Evolutionary conservation across 1,140 invertebrate genomes (phyloP), one percentile per base, ranked within the genome.

Genomic region (Bombus confusus): DNA sequence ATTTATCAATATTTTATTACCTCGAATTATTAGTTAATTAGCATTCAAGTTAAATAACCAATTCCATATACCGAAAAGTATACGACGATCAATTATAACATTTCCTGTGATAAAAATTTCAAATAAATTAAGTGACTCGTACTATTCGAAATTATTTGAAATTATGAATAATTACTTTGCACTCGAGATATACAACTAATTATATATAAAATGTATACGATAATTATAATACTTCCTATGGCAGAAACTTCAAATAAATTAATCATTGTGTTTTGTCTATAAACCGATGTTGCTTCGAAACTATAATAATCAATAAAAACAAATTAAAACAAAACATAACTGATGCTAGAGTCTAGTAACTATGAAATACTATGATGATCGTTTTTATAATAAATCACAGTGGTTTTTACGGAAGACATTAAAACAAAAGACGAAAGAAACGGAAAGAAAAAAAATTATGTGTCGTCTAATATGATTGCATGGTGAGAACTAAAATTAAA

Each of bases 211-310:
- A 22, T n/a, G 4, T 28, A 66, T 22, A 75, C 22, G 25, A 74
- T 9, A 57, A 72, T 72, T 72, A 18, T 34, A 62, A 62, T 8
- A 31, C n/a, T 34, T 52, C 25, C 64, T 62, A 72, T 59, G 28
- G 57, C 5, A 28, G 59, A 31, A 57, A 52, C 25, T 15, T 57
- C 3, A 25, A 41, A 69, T 28, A 84, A 64, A 84, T 59, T 43
- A 84, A 71, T 78, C 57, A 71, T 52, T 37, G 76, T 57, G 71
- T 68, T 66, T 68, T 78, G 37, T 77, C 43, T 47, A 69, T 18
- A 64, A 74, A 62, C 8, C 13, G 13, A 68, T 57, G 34, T 47
- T 37, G 9, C 31, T 34, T 69, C 13, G 34, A 81, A 41, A 81
- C 47, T 47, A 66, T n/a, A n/a, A 31, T 15, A 22, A 62, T 13